Evolutionary conservation across 2,888 invertebrate genomes (phyloP).

Genomic region (Caenorhabditis doughertyi): DNA sequence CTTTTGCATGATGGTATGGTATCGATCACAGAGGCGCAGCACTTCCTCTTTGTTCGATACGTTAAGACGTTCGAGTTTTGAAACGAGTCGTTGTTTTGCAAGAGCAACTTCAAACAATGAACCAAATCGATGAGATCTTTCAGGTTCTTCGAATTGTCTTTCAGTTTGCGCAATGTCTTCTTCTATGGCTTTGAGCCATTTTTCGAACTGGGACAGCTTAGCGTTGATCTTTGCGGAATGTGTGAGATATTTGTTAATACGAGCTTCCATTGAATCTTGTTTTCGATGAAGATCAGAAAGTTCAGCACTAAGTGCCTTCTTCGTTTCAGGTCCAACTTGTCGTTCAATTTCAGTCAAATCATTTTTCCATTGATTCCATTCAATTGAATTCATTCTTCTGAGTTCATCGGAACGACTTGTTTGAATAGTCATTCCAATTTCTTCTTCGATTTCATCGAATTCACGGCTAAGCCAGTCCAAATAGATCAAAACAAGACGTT

Average conservation of each 20-base stretch:
- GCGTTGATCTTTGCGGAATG: conserved; percentile 69
- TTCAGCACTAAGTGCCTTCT: conserved; percentile 67
- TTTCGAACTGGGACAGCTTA: conserved; percentile 77
- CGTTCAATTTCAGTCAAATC: conserved; percentile 69
- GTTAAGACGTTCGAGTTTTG: conserved; percentile 70
- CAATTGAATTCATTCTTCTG: conserved; percentile 52
- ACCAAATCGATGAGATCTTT: conserved; percentile 54
- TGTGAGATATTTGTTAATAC: conserved; percentile 68
- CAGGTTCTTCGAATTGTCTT: conserved; percentile 50
- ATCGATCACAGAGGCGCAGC: conserved; percentile 69
- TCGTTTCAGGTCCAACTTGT: conserved; percentile 62
- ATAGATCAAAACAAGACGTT: conserved; percentile 61
- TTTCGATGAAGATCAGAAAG: conserved; percentile 72
- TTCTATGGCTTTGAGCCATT: conserved; percentile 76
- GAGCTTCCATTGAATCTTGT: conserved; percentile 68
- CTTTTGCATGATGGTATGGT: conserved; percentile 66
- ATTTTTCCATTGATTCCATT: conserved; percentile 71
- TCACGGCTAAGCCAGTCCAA: conserved; percentile 68
- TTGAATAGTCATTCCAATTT: conserved; percentile 68
- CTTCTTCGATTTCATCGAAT: conserved; percentile 68
- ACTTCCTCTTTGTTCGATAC: conserved; percentile 72
- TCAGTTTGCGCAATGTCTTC: conserved; percentile 60
- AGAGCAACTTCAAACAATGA: conserved; percentile 53
- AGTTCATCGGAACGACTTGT: conserved; percentile 66
- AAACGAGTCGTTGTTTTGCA: conserved; percentile 69